Percentiles rank a stretch among this genome's conserved stretches.
Conservation (phyloP, 1,140 invertebrate species). For the Gonioctena quinquepunctata region DNA sequence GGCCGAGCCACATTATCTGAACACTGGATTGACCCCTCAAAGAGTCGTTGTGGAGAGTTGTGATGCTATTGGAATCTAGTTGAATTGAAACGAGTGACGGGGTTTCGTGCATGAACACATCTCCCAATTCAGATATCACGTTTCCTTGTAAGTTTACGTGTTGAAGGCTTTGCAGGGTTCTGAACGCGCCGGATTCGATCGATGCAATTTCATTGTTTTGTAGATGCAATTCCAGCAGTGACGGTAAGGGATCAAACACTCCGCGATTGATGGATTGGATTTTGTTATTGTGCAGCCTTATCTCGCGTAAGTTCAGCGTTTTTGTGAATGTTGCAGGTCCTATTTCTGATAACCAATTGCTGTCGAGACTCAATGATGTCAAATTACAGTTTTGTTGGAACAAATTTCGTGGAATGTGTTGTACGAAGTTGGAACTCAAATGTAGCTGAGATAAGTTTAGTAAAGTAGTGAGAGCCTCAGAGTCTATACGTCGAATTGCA, state of each 20-base stretch:
- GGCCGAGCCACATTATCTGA: slow-evolving; percentile 83
- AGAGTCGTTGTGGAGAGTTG: slow-evolving; percentile 75
- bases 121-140: slow-evolving; percentile 73
- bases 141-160: slow-evolving; percentile 88
- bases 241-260: slow-evolving; percentile 79
- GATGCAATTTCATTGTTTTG: slow-evolving; percentile 83
- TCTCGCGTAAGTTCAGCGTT: slow-evolving; percentile 73
- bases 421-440: slow-evolving; percentile 84
- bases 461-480: slow-evolving; percentile 72
- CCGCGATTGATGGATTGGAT: slow-evolving; percentile 74
- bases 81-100: slow-evolving; percentile 83
- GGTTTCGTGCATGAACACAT: slow-evolving; percentile 76
- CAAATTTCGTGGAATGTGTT: slow-evolving; percentile 71
- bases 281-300: slow-evolving; percentile 86
- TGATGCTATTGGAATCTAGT: slow-evolving; percentile 80
- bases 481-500: slow-evolving; percentile 76
- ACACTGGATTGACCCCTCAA: slow-evolving; percentile 77
- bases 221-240: slow-evolving; percentile 81
- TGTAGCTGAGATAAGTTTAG: slow-evolving; percentile 80
- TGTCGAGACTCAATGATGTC: slow-evolving; percentile 84
- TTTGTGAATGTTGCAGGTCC: slow-evolving; percentile 79
- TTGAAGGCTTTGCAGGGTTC: slow-evolving; percentile 79
- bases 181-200: slow-evolving; percentile 83
- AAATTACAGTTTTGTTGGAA: slow-evolving; percentile 75
- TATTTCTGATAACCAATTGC: slow-evolving; percentile 84